Conservation (phyloP, 2,888 invertebrate genomes). For the Pyrgus malvae region DNA sequence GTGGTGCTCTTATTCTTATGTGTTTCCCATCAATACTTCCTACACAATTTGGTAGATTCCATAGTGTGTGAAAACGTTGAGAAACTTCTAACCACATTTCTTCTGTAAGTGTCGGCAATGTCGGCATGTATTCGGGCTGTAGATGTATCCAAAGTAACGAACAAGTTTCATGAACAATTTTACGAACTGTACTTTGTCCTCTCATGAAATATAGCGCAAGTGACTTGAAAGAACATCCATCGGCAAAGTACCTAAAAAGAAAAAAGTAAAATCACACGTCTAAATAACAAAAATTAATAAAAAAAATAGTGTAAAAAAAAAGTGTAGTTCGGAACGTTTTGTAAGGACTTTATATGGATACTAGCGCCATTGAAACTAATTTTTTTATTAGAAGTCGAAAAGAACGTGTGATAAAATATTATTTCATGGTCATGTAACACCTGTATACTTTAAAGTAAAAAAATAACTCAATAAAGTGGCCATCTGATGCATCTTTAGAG, state of each 20-base stretch:
- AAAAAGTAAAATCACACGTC: no score
- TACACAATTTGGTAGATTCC: conserved; percentile 37
- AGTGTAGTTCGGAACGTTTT: no score
- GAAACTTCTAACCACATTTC: conserved; percentile 24
- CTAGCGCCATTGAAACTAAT: no score
- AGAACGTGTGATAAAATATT: no score
- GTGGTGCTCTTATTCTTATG: conserved; percentile 30
- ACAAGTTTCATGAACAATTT: neutral
- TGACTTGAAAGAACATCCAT: neutral
- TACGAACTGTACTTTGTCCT: neutral
- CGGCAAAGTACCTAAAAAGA: no score
- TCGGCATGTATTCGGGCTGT: neutral
- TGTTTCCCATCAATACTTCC: conserved; percentile 37
- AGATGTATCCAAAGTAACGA: neutral
- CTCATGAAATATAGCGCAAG: neutral
- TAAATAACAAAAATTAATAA: conserved; percentile 1
- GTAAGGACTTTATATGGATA: no score
- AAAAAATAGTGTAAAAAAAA: no score
- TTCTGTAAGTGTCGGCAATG: neutral
- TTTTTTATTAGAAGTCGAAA: no score
- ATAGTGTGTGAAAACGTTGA: conserved; percentile 31
- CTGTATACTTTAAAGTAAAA: no score
- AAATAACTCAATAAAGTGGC: no score
- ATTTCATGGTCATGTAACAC: no score
- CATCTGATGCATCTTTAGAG: no score